phyloP scores from a whole-genome alignment of 2,797 vertebrate species.

The Echeneis naucrates region DNA sequence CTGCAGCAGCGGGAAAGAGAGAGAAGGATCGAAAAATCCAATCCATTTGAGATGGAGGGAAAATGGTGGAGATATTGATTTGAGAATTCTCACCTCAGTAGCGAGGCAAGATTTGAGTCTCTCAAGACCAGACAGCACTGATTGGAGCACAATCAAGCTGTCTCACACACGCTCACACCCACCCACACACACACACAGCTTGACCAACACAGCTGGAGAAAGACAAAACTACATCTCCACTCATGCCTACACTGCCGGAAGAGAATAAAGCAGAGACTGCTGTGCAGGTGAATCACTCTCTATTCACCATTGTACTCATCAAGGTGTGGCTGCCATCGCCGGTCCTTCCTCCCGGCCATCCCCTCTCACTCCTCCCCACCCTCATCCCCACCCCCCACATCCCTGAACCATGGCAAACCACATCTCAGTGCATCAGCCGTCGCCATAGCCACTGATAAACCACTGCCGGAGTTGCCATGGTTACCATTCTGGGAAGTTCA shows the following conservation, averaged over 20 bases:
- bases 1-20: conserved; percentile 15
- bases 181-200: conserved; percentile 10
- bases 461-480: conserved; percentile 81
- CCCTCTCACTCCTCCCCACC: neutral
- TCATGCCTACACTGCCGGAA: conserved; percentile 11
- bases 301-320: neutral
- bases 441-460: conserved; percentile 78
- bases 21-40: conserved; percentile 28
- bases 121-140: conserved; percentile 53
- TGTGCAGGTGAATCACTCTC: conserved; percentile 1
- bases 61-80: conserved; percentile 66
- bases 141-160: conserved; percentile 40
- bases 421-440: conserved; percentile 73
- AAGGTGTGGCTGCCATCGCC: conserved; percentile 43
- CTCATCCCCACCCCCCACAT: conserved; percentile 6
- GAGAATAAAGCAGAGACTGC: neutral
- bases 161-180: neutral
- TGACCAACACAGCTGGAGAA: conserved; percentile 15
- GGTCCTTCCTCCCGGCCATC: neutral
- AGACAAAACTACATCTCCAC: conserved; percentile 27
- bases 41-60: conserved; percentile 50
- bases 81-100: conserved; percentile 66
- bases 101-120: conserved; percentile 55
- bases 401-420: conserved; percentile 54
- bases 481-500: conserved; percentile 80